phyloP scores from a whole-genome alignment of 2,797 vertebrate genomes.

The Sebastolobus altivelis region DNA sequence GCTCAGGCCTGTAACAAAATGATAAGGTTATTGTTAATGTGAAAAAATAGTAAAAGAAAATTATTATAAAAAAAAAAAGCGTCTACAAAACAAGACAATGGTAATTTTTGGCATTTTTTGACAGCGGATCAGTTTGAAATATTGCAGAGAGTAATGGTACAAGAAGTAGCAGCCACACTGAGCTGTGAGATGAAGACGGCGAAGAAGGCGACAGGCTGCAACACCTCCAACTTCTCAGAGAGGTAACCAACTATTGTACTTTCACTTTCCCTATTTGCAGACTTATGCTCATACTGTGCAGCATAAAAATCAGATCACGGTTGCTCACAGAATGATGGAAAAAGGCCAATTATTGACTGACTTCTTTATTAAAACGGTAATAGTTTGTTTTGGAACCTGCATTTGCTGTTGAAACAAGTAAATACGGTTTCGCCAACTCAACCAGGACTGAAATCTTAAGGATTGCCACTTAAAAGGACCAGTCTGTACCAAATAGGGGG shows the following conservation, averaged over 20 bases:
- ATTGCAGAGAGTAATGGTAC: background rate
- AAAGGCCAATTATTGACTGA: background rate
- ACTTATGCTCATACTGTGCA: background rate
- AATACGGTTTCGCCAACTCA: too few relatives aligned
- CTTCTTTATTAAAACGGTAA: too few relatives aligned
- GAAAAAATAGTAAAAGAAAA: too few relatives aligned
- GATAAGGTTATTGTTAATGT: too few relatives aligned
- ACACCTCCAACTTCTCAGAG: background rate
- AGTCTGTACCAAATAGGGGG: too few relatives aligned
- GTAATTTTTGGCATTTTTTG: background rate
- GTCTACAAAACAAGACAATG: too few relatives aligned
- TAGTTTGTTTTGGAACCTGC: too few relatives aligned
- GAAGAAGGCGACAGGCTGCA: background rate
- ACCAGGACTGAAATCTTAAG: too few relatives aligned
- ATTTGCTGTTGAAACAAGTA: too few relatives aligned
- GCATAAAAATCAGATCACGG: background rate
- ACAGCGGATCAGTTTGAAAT: background rate
- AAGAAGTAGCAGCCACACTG: background rate
- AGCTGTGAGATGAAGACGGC: slow-evolving; percentile 1
- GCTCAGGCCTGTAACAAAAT: too few relatives aligned
- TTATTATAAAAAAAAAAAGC: too few relatives aligned
- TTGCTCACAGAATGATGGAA: background rate
- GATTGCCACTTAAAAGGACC: too few relatives aligned
- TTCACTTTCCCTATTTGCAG: background rate
- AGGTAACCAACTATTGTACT: background rate